Evolutionary conservation across 2,888 invertebrate species (phyloP).

Genomic region (Meiosimyza platycephala): DNA sequence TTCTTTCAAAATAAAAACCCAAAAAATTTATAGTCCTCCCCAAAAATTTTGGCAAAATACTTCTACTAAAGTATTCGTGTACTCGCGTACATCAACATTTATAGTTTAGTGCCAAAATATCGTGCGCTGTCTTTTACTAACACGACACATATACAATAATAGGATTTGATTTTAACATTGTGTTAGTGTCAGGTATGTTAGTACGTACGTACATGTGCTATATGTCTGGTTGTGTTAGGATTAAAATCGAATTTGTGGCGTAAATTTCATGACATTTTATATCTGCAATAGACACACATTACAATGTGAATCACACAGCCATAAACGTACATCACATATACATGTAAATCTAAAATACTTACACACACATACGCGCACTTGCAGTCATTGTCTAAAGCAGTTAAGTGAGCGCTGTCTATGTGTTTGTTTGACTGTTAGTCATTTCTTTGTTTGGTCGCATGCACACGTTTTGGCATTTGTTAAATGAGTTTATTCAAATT

Average conservation of each 20-base stretch:
- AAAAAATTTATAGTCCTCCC: too few relatives aligned
- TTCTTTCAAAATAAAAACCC: too few relatives aligned
- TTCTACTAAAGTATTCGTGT: too few relatives aligned
- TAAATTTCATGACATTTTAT: background rate
- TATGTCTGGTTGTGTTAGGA: background rate
- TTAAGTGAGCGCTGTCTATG: background rate
- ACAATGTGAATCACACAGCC: background rate
- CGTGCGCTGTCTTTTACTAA: too few relatives aligned
- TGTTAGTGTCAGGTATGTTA: background rate
- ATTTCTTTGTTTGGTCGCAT: background rate
- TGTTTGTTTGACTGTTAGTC: background rate
- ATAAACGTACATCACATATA: background rate
- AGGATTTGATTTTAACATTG: too few relatives aligned
- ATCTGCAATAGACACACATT: too few relatives aligned
- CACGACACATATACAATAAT: too few relatives aligned
- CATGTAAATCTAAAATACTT: background rate
- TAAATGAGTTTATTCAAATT: background rate
- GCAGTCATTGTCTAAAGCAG: background rate
- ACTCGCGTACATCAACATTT: too few relatives aligned
- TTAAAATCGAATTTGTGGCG: conserved; percentile 3
- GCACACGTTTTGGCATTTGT: too few relatives aligned
- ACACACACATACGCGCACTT: background rate
- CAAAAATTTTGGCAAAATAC: too few relatives aligned
- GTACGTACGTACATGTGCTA: background rate
- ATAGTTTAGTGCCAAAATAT: too few relatives aligned